Evolutionary conservation across 2,888 invertebrate species (phyloP).

Genomic region (Chalcis sispes): DNA sequence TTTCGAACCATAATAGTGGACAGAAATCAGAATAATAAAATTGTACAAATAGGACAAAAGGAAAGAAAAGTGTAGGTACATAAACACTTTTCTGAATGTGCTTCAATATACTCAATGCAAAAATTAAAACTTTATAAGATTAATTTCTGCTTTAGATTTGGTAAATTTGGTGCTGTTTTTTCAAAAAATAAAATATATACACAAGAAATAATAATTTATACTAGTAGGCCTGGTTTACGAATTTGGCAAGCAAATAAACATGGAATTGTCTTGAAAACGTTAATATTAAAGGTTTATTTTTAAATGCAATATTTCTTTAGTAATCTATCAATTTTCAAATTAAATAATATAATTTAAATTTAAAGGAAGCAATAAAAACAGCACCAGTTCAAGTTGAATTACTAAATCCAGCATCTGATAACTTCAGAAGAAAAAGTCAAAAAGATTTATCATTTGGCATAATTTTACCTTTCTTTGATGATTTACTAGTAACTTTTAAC

Average conservation of each 20-base stretch:
- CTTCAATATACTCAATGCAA: slow-evolving; percentile 25
- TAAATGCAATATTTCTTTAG: slow-evolving; percentile 22
- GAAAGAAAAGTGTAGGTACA: slow-evolving; percentile 86
- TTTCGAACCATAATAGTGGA: slow-evolving; percentile 89
- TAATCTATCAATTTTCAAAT: too few relatives aligned
- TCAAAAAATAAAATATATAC: slow-evolving; percentile 78
- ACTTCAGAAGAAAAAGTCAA: slow-evolving; percentile 72
- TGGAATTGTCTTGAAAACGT: slow-evolving; percentile 89
- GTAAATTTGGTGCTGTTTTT: slow-evolving; percentile 82
- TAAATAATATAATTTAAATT: slow-evolving; percentile 34
- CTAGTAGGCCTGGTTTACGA: slow-evolving; percentile 88
- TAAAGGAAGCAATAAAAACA: slow-evolving; percentile 70
- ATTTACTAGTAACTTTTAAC: slow-evolving; percentile 86
- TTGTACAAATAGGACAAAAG: slow-evolving; percentile 89
- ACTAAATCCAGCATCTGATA: slow-evolving; percentile 81
- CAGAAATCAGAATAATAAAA: slow-evolving; percentile 80
- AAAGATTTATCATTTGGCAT: slow-evolving; percentile 82
- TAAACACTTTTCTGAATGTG: too few relatives aligned
- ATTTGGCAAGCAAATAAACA: slow-evolving; percentile 88
- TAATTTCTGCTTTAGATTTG: slow-evolving; percentile 75
- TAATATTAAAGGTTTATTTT: slow-evolving; percentile 85
- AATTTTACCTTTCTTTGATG: slow-evolving; percentile 83
- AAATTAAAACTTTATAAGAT: slow-evolving; percentile 17
- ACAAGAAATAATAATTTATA: slow-evolving; percentile 81
- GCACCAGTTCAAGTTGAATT: slow-evolving; percentile 81